These are phyloP conservation scores for Hippopotamyrus pictus DNA, from an alignment of 2,797 vertebrate species.

Conservation along the genomic window DNA sequence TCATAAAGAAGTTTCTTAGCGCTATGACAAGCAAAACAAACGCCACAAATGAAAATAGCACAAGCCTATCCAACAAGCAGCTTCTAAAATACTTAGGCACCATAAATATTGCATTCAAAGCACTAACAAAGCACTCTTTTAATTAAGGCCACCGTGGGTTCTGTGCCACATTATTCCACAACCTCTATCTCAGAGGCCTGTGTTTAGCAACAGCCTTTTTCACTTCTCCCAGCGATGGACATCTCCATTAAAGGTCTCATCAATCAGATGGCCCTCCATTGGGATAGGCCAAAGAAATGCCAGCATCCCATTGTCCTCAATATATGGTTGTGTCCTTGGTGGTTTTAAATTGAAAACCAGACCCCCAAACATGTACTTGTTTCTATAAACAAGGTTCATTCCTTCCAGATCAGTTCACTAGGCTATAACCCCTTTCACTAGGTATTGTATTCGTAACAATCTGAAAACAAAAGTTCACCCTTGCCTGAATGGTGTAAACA, in stretches of 20 bases:
- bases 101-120: slow-evolving; percentile 13
- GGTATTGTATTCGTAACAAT: neutral
- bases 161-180: neutral
- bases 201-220: neutral
- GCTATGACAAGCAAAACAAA: neutral
- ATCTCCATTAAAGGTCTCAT: neutral
- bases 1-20: neutral
- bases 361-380: neutral
- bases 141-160: slow-evolving; percentile 9
- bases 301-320: neutral
- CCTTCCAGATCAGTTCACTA: neutral
- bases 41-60: neutral
- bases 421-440: neutral
- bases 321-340: neutral
- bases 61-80: neutral
- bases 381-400: neutral
- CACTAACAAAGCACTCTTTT: slow-evolving; percentile 12
- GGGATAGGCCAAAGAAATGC: neutral
- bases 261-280: neutral
- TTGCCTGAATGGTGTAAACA: neutral
- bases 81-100: neutral
- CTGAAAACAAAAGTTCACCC: neutral
- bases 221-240: neutral
- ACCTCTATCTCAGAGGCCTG: neutral
- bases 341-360: neutral